Conservation (phyloP, 2,113 vertebrate species). For the Pitta sordida region DNA sequence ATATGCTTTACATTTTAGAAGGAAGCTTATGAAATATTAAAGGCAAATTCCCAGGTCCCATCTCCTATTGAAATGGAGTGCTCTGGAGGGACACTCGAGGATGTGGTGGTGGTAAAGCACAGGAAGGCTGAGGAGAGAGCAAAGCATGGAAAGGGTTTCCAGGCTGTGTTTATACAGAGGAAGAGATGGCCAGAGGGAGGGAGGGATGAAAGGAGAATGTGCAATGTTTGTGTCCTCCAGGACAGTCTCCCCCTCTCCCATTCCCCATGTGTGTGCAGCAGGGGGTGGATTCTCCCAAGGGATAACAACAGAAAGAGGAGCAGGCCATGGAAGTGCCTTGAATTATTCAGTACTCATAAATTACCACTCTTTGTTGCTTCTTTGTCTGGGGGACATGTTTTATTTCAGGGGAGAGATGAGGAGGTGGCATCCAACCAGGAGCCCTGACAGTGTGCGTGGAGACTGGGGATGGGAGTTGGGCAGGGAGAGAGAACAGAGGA, state of each 20-base stretch:
- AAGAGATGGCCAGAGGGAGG: not conserved
- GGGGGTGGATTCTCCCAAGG: not conserved
- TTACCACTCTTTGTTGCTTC: not conserved
- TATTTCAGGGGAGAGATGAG: not conserved
- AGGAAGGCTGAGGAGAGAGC: not conserved
- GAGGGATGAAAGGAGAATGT: not conserved
- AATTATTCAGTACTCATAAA: slow-evolving; percentile 28
- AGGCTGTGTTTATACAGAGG: not conserved
- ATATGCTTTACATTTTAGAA: slow-evolving; percentile 39
- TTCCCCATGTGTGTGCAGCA: not conserved
- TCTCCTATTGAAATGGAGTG: slow-evolving; percentile 28
- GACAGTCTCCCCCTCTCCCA: not conserved
- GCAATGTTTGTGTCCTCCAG: not conserved
- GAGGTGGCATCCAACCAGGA: not conserved
- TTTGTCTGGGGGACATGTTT: not conserved
- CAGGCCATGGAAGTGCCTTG: not conserved
- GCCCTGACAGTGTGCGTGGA: not conserved
- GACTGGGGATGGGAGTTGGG: not conserved
- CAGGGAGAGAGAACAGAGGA: not conserved
- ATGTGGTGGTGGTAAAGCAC: not conserved
- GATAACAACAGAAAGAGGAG: not conserved
- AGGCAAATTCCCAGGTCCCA: slow-evolving; percentile 29
- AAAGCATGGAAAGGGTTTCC: not conserved
- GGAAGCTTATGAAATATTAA: slow-evolving; percentile 61
- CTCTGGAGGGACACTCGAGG: not conserved